These are phyloP conservation scores for Microcebus tavaratra DNA, from an alignment of 2,113 vertebrate genomes.

Conservation along the genomic window DNA sequence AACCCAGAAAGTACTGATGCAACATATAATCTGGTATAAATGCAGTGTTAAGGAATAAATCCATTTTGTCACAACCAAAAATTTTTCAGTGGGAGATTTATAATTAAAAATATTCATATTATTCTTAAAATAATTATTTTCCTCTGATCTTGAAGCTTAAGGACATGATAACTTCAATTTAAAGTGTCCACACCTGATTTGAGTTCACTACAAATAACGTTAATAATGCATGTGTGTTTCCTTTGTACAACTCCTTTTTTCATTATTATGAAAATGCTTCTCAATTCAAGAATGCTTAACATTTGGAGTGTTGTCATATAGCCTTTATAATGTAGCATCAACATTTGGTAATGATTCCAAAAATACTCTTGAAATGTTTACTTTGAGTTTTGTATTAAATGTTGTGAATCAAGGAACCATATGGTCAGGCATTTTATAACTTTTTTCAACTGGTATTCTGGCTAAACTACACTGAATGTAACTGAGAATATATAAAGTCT, in stretches of 20 bases:
- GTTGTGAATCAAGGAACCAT: conserved; percentile 75
- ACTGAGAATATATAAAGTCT: conserved; percentile 65
- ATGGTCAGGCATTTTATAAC: conserved; percentile 76
- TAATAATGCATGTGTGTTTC: not conserved
- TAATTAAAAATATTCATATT: not conserved
- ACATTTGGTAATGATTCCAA: conserved; percentile 78
- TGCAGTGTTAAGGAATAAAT: not conserved
- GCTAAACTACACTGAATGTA: conserved; percentile 64
- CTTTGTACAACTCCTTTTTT: not conserved
- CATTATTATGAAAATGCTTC: conserved; percentile 65
- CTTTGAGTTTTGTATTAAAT: conserved; percentile 79
- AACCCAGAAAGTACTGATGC: not conserved
- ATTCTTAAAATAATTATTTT: not conserved
- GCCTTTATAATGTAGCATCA: conserved; percentile 74
- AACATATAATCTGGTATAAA: not conserved
- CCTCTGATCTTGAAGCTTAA: not conserved
- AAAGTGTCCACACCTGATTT: not conserved
- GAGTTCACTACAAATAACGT: not conserved
- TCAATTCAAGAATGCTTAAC: conserved; percentile 55
- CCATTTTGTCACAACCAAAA: not conserved
- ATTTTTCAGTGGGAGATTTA: not conserved
- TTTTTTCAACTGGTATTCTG: conserved; percentile 66
- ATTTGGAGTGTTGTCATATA: conserved; percentile 63
- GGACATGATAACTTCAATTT: not conserved
- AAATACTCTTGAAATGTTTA: conserved; percentile 79